Percentiles rank a stretch among this genome's conserved stretches.
Evolutionary conservation across 2,797 vertebrate genomes (phyloP).

Genomic region (Eleutherodactylus coqui): DNA sequence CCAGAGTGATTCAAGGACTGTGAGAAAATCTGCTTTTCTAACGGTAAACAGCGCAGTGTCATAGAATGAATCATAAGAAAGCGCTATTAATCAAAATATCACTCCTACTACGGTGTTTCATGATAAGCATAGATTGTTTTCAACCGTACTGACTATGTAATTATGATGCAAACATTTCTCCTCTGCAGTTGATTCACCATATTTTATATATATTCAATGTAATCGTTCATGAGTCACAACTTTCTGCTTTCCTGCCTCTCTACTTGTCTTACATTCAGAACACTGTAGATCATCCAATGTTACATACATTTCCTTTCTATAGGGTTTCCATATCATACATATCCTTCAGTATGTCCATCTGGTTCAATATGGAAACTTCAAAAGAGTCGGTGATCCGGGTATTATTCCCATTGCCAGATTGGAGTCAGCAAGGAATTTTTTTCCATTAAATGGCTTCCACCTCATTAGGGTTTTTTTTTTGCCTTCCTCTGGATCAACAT

Average conservation of each 20-base stretch:
- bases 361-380: too few species aligned
- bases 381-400: too few species aligned
- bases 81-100: background rate
- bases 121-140: too few species aligned
- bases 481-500: too few species aligned
- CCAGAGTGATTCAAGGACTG: background rate
- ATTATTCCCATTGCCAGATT: too few species aligned
- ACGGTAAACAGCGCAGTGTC: background rate
- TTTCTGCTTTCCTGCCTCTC: background rate
- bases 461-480: too few species aligned
- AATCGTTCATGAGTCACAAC: background rate
- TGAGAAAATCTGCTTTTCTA: background rate
- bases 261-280: background rate
- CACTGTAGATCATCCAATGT: background rate
- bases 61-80: background rate
- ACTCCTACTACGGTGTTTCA: background rate
- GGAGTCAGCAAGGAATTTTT: too few species aligned
- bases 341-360: too few species aligned
- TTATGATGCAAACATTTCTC: background rate
- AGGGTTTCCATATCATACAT: background rate
- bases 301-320: background rate
- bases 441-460: too few species aligned
- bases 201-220: background rate
- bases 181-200: constrained; percentile 4
- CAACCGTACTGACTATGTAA: too few species aligned